Evolutionary conservation across 2,797 vertebrate genomes (phyloP).

Genomic region (Alcedo quadribrachys): DNA sequence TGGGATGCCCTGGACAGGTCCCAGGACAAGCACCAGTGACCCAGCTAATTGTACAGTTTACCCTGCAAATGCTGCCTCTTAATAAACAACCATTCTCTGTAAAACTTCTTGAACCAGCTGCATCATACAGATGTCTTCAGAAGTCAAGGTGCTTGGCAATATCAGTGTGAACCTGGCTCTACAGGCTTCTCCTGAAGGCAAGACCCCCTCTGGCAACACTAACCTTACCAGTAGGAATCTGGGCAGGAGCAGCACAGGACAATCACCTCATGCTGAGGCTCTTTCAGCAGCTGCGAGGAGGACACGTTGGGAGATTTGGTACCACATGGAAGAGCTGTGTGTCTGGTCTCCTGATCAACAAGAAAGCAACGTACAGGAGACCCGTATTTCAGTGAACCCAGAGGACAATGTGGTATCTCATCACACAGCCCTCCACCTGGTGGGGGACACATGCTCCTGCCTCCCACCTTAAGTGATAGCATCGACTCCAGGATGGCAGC

Average conservation of each 20-base stretch:
- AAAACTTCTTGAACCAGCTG: not conserved
- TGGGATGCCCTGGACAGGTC: not conserved
- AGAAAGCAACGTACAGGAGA: not conserved
- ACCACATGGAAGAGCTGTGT: rapidly evolving
- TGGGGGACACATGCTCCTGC: not conserved
- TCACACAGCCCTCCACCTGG: not conserved
- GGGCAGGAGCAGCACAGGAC: not conserved
- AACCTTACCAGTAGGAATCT: not conserved
- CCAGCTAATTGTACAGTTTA: not conserved
- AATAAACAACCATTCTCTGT: not conserved
- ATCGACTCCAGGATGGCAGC: not conserved
- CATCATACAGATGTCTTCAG: not conserved
- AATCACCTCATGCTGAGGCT: rapidly evolving
- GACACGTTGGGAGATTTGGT: not conserved
- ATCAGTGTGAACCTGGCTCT: not conserved
- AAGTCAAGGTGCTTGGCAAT: not conserved
- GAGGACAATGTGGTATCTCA: not conserved
- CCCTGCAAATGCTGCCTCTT: not conserved
- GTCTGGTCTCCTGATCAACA: not conserved
- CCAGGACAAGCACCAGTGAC: not conserved
- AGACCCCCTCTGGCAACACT: not conserved
- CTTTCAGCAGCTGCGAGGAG: not conserved
- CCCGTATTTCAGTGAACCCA: not conserved
- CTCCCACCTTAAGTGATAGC: not conserved
- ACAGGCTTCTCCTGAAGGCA: not conserved